Evolutionary conservation across 1,140 invertebrate genomes (phyloP).

Genomic region (Lucilia sericata): DNA sequence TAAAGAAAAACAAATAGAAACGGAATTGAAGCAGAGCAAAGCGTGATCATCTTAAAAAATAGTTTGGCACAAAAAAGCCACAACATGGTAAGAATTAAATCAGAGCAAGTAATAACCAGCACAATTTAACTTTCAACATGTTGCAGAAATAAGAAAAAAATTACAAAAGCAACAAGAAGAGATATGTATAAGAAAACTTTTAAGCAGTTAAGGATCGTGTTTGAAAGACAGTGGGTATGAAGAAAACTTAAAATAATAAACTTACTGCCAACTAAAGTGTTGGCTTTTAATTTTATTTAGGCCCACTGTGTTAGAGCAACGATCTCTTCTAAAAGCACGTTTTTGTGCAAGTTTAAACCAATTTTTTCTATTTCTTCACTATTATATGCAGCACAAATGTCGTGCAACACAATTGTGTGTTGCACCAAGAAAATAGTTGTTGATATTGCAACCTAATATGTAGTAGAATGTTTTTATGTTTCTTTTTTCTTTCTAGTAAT

Average conservation of each 20-base stretch:
- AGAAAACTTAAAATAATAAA: too few species aligned
- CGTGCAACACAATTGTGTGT: neutral
- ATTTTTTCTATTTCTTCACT: neutral
- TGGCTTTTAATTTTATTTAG: neutral
- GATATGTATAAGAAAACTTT: neutral
- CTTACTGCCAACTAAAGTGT: too few species aligned
- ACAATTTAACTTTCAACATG: neutral
- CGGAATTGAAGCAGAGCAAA: neutral
- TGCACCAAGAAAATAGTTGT: neutral
- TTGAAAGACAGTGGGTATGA: neutral
- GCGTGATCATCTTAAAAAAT: conserved; percentile 18
- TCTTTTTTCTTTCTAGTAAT: neutral
- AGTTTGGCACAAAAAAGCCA: neutral
- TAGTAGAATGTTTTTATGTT: neutral
- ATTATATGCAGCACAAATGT: neutral
- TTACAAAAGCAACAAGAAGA: neutral
- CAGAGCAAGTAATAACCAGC: neutral
- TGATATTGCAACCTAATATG: neutral
- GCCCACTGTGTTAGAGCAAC: neutral
- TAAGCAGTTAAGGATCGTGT: neutral
- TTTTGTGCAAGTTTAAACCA: neutral
- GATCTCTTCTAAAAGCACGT: conserved; percentile 32
- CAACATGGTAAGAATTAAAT: neutral
- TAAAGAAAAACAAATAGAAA: neutral
- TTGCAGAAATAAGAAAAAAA: neutral